A percentile compares a stretch with the other conserved stretches of the same genome.
Conservation (phyloP, 2,888 invertebrate species). For the Crioceris asparagi region DNA sequence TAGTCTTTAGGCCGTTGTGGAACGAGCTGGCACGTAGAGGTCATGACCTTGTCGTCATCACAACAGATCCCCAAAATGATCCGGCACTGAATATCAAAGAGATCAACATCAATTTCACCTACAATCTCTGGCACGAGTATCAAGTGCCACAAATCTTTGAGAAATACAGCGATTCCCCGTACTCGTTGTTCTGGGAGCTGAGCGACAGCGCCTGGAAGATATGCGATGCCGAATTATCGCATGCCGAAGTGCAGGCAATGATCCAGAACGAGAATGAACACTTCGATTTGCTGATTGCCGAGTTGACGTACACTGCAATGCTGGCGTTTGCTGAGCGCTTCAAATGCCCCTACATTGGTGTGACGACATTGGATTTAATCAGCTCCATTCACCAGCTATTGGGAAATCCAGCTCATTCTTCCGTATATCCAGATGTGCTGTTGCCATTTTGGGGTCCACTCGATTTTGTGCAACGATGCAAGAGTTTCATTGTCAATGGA, state of each 20-base stretch:
- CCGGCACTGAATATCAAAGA: constrained; percentile 20
- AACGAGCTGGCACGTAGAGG: constrained; percentile 24
- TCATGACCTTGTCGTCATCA: constrained; percentile 29
- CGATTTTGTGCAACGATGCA: constrained; percentile 12
- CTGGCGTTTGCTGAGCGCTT: constrained; percentile 27
- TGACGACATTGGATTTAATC: constrained; percentile 28
- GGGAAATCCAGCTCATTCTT: constrained; percentile 31
- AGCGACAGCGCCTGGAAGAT: background rate
- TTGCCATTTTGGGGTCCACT: constrained; percentile 10
- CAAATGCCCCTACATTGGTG: constrained; percentile 29
- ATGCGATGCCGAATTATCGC: background rate
- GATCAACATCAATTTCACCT: constrained; percentile 16
- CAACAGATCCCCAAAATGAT: constrained; percentile 25
- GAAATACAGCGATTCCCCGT: constrained; percentile 2
- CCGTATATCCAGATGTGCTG: constrained; percentile 31
- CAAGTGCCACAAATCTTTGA: constrained; percentile 10
- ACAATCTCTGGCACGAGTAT: constrained; percentile 10
- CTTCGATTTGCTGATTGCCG: constrained; percentile 29
- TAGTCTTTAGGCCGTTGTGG: constrained; percentile 23
- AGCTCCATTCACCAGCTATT: constrained; percentile 23
- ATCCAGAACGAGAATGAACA: constrained; percentile 19
- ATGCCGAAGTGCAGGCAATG: constrained; percentile 8
- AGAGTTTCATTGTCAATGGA: too few relatives aligned
- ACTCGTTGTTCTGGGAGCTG: constrained; percentile 3
- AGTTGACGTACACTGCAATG: constrained; percentile 23